Base-by-base conservation (phyloP, 2,888 invertebrate species). In the Mimas tiliae region DNA sequence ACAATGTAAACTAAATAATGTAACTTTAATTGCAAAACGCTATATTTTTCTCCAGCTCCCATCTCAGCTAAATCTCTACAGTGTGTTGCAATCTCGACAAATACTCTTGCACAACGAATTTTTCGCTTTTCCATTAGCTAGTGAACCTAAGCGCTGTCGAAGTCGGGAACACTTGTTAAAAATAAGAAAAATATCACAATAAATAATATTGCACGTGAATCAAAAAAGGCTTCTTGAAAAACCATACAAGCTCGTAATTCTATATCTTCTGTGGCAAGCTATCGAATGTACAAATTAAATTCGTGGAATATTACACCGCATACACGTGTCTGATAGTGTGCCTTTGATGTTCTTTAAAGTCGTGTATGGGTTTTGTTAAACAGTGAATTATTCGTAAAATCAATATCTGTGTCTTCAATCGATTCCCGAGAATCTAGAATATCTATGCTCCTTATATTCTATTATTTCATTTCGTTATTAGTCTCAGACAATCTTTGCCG, bases 171-270 rank as follows among this genome's bases (percentile, higher is more conserved):
- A 19, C 6, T 42, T 53, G 33, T 12, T 19, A 19, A 58, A 42
- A 58, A 58, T 16, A 55, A 58, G 19, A 11, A 11, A 58, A 58
- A 58, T 58, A 58, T 58, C 12, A 58, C 16, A 55, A 16, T 38
- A n/a, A n/a, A n/a, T n/a, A n/a, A 19, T 12, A 42, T 53, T 12
- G 34, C 21, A 16, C n/a, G 21, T 19, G 9, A 27, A 55, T 34
- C 12, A 45, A 45, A 62, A 45, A 72, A 62, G 70, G 72, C 63
- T 74, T 75, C 65, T 67, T 68, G 19, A 63, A 63, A 67, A 67
- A 27, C 66, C 68, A 68, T 68, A 65, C 34, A 66, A 27, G 19
- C 27, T 33, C 53, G 55, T 62, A 69, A 65, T 68, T 65, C 66
- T 64, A 42, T 65, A 65, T 65, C 65, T 69, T 65, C 64, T 68